Percentiles rank a stretch among this genome's conserved stretches.
These are phyloP conservation scores for Synanceia verrucosa DNA, from an alignment of 2,797 vertebrate species.

Conservation along the genomic window DNA sequence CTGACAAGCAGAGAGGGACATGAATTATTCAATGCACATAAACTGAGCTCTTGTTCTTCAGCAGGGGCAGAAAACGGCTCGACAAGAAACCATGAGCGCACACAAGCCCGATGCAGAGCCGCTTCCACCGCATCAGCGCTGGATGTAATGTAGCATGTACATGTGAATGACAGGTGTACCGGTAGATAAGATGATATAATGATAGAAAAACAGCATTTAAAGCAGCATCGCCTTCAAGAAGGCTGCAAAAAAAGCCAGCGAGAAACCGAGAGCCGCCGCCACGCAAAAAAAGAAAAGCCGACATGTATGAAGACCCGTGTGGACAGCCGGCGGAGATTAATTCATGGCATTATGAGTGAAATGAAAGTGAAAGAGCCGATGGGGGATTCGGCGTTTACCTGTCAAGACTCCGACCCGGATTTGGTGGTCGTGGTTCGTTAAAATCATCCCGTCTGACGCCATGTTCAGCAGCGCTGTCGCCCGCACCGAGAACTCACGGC, in stretches of 20 bases:
- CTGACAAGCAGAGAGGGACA: constrained; percentile 71
- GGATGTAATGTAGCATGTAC: constrained; percentile 21
- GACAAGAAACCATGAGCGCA: constrained; percentile 50
- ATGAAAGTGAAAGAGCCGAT: constrained; percentile 2
- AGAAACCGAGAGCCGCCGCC: constrained; percentile 47
- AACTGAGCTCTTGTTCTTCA: constrained; percentile 60
- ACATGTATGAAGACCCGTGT: constrained; percentile 65
- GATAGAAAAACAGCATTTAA: constrained; percentile 40
- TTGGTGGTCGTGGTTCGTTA: constrained; percentile 98
- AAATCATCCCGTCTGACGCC: constrained; percentile 98
- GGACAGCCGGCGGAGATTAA: constrained; percentile 49
- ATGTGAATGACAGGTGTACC: constrained; percentile 20
- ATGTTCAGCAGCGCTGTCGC: constrained; percentile 91
- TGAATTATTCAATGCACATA: constrained; percentile 82
- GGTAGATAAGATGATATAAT: not conserved
- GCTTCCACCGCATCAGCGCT: constrained; percentile 19
- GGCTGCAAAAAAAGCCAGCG: constrained; percentile 46
- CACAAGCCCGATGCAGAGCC: constrained; percentile 44
- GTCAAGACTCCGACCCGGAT: constrained; percentile 95
- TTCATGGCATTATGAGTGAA: constrained; percentile 9
- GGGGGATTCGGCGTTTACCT: constrained; percentile 82
- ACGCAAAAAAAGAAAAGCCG: constrained; percentile 38
- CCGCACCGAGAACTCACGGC: constrained; percentile 85
- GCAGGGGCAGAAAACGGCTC: constrained; percentile 41
- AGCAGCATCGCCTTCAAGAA: constrained; percentile 64